A percentile compares a stretch with the other conserved stretches of the same genome.
Evolutionary conservation across 2,797 vertebrate species (phyloP).

Genomic region (Danionella dracula): DNA sequence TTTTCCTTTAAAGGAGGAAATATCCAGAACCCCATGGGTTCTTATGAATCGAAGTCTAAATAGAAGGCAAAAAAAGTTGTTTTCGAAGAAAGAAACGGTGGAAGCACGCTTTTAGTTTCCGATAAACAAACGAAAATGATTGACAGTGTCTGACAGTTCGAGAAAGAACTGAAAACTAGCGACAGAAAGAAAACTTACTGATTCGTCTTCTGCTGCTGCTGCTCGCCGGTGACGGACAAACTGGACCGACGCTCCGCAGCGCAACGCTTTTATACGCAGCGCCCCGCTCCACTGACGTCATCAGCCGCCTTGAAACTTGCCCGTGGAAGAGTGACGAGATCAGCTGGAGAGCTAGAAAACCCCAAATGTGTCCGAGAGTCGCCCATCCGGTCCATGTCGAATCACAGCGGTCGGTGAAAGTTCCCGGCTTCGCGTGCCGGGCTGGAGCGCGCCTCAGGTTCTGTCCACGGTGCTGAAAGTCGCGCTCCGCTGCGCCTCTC

Average conservation of each 20-base stretch:
- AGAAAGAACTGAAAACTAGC: conserved; percentile 1
- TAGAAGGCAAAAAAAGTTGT: no score
- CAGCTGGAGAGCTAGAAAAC: not conserved
- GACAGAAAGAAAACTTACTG: conserved; percentile 48
- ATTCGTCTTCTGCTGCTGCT: conserved; percentile 41
- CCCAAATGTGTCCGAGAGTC: not conserved
- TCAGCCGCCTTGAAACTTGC: conserved; percentile 56
- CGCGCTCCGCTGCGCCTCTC: not conserved
- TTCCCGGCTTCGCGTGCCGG: no score
- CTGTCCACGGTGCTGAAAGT: conserved; percentile 56
- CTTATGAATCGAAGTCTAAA: no score
- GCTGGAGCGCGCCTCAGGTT: conserved; percentile 3
- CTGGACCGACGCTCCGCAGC: conserved; percentile 41
- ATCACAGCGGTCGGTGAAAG: not conserved
- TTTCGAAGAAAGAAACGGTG: no score
- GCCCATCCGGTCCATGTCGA: no score
- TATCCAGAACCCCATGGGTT: no score
- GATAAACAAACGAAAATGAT: no score
- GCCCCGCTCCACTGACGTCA: conserved; percentile 78
- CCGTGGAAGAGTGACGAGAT: conserved; percentile 56
- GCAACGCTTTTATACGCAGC: conserved; percentile 72
- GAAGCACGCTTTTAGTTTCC: no score
- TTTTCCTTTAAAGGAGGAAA: no score
- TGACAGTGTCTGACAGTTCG: no score
- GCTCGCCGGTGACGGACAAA: conserved; percentile 50